Percentiles rank a stretch among this genome's conserved stretches.
These are phyloP conservation scores for Acinonyx jubatus DNA, from an alignment of 2,113 vertebrate genomes.

Conservation along the genomic window DNA sequence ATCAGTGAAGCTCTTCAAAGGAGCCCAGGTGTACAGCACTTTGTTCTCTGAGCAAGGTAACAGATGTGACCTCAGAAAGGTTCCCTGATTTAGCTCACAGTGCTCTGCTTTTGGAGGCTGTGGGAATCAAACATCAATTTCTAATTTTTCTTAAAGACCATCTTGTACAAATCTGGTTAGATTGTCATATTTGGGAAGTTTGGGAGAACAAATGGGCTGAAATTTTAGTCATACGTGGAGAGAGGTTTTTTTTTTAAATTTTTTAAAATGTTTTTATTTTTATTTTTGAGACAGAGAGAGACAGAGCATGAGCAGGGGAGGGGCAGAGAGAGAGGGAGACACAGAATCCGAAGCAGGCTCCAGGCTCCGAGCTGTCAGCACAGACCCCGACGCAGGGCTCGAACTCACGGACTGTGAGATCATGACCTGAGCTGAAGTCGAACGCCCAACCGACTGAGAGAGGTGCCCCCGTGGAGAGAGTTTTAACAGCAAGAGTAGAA, in stretches of 20 bases:
- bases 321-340: too few species aligned
- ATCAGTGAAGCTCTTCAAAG: background rate
- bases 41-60: background rate
- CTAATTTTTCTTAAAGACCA: background rate
- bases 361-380: too few species aligned
- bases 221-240: background rate
- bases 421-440: too few species aligned
- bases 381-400: too few species aligned
- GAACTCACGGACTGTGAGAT: too few species aligned
- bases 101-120: background rate
- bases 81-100: background rate
- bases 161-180: background rate
- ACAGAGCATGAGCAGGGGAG: too few species aligned
- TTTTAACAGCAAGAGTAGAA: background rate
- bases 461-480: background rate
- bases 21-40: background rate
- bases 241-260: background rate
- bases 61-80: accelerated
- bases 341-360: too few species aligned
- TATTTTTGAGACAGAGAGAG: too few species aligned
- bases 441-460: too few species aligned
- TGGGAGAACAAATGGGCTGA: background rate
- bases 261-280: too few species aligned
- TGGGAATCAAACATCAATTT: background rate
- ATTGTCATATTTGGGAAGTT: background rate